Base-by-base conservation (phyloP, 2,797 vertebrate genomes). In the Ciconia nigra region DNA sequence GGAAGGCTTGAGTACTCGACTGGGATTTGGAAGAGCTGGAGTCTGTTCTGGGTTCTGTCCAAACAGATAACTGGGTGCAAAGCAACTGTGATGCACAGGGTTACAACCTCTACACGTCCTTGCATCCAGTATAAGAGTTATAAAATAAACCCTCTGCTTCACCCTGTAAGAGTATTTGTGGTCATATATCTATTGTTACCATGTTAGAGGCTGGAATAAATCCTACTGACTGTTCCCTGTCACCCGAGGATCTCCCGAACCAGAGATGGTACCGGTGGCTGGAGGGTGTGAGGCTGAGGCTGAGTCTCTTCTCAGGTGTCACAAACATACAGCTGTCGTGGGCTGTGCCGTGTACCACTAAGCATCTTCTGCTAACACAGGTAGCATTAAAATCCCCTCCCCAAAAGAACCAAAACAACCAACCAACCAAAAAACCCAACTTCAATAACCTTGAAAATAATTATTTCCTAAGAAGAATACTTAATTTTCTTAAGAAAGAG, bases 101-200 rank as follows among this genome's bases (percentile, higher is more conserved):
- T 21, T 67, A 20, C n/a, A 58, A 8, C 87, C n/a, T 37, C 52
- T 31, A 0, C 0, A 1, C 0, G 9, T 81, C 39, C 42, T 71
- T 57, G 47, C 58, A 16, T 58, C 47, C 26, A 19, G 22, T 54
- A 1, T 5, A 21, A 42, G 28, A 76, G 54, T 33, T 72, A 13
- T 11, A 42, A 61, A 70, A 41, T 10, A 67, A 72, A 44, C 13
- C 24, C n/a, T 47, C 16, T 67, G 1, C 42, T 71, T 76, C 28
- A 28, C 18, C 14, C 59, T 28, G 10, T 18, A 14, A 35, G n/a
- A n/a, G 44, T n/a, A 29, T 39, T 35, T 71, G 42, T 80, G 58
- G 20, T 35, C 5, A 0, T 8, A 1, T 13, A 20, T 13, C 51
- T 82, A 2, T 9, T 62, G 15, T 44, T 72, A 26, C 35, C 5